Conservation (phyloP, 2,113 vertebrate species). For the Phalacrocorax carbo region DNA sequence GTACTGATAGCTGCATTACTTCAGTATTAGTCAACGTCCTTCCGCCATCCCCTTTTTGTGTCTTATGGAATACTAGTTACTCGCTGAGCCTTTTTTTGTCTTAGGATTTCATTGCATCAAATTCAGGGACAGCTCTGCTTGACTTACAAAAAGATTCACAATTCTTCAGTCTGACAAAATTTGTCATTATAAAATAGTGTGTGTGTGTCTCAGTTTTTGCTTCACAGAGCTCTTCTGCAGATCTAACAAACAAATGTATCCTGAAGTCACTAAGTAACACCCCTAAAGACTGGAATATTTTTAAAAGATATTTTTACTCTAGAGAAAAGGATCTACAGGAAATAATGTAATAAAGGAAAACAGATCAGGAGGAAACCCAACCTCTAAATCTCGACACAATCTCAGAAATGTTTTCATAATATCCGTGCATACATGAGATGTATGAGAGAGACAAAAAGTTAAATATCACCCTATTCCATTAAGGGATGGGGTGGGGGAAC, state of each 20-base stretch:
- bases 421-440: fast-evolving
- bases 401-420: background rate
- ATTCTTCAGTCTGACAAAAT: background rate
- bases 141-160: background rate
- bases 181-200: background rate
- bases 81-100: background rate
- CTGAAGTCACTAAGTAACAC: background rate
- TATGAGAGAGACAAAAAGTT: background rate
- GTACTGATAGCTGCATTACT: background rate
- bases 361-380: fast-evolving
- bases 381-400: background rate
- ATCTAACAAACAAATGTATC: background rate
- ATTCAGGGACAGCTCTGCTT: background rate
- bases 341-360: background rate
- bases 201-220: background rate
- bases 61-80: background rate
- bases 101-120: background rate
- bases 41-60: background rate
- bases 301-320: background rate
- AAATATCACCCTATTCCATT: background rate
- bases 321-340: background rate
- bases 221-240: background rate
- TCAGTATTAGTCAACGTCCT: background rate
- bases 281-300: background rate
- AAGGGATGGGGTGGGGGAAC: background rate